phyloP scores from a whole-genome alignment of 2,113 vertebrate species.

The Coptodon bakossiorum region DNA sequence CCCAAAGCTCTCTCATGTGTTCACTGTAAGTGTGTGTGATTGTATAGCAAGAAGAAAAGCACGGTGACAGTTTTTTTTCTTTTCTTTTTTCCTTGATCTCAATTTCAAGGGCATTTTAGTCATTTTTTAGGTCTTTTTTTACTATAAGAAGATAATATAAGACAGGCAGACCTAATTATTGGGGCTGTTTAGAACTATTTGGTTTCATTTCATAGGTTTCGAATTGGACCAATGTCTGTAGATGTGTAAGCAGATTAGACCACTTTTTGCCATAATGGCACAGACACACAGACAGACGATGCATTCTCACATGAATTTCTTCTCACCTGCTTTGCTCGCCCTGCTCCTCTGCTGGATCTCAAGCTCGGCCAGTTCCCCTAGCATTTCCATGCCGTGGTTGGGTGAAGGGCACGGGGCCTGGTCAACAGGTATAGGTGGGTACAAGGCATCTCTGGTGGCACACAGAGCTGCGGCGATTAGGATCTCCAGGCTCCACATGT shows the following conservation, averaged over 20 bases:
- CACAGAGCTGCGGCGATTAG: slow-evolving; percentile 84
- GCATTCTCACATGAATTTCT: not conserved
- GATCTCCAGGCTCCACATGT: slow-evolving; percentile 82
- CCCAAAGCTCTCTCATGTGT: not conserved
- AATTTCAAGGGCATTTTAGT: not conserved
- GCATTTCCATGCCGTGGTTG: slow-evolving; percentile 84
- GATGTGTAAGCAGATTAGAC: not conserved
- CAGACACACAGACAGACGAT: not conserved
- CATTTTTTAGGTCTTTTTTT: not conserved
- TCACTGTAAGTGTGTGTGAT: not conserved
- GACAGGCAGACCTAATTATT: not conserved
- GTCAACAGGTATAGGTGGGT: not conserved
- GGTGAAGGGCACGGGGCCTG: slow-evolving; percentile 35
- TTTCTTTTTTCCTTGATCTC: not conserved
- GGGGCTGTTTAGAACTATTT: not conserved
- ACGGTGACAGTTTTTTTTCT: not conserved
- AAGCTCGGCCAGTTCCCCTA: slow-evolving; percentile 89
- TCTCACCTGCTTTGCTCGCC: slow-evolving; percentile 58
- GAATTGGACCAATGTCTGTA: not conserved
- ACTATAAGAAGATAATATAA: not conserved
- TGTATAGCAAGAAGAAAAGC: not conserved
- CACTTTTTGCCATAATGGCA: not conserved
- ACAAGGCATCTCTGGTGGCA: slow-evolving; percentile 76
- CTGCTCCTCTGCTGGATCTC: slow-evolving; percentile 72
- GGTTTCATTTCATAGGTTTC: not conserved